Evolutionary conservation across 2,113 vertebrate species (phyloP).

Genomic region (Mobula hypostoma): DNA sequence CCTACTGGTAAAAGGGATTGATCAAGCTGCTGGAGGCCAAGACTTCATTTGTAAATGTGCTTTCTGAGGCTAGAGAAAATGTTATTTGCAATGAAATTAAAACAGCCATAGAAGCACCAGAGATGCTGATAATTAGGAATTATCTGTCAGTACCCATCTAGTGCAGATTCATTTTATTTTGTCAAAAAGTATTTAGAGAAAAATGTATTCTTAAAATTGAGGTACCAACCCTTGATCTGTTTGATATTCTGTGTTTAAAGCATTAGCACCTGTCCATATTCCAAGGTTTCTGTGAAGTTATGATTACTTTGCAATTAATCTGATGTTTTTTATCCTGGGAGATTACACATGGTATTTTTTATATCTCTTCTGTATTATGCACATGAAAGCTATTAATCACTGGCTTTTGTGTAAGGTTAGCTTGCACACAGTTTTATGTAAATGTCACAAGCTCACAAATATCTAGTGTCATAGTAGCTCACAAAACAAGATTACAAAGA

Average conservation of each 20-base stretch:
- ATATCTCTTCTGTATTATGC: not conserved
- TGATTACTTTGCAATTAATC: not conserved
- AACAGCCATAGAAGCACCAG: conserved; percentile 48
- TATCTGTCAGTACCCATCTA: conserved; percentile 53
- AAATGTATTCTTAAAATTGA: conserved; percentile 16
- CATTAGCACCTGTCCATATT: not conserved
- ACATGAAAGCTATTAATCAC: conserved; percentile 22
- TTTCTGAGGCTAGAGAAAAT: conserved; percentile 47
- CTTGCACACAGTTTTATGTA: not conserved
- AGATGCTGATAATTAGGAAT: conserved; percentile 49
- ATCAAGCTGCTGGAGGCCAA: conserved; percentile 39
- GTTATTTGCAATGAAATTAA: conserved; percentile 47
- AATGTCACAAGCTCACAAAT: not conserved
- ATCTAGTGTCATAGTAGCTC: not conserved
- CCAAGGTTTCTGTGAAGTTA: not conserved
- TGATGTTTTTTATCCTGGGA: not conserved
- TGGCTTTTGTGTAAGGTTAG: conserved; percentile 22
- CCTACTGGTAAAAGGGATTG: conserved; percentile 39
- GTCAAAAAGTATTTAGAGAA: conserved; percentile 19
- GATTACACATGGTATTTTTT: conserved; percentile 2
- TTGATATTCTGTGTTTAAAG: not conserved
- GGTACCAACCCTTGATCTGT: not conserved
- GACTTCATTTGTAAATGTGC: conserved; percentile 40
- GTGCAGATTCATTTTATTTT: conserved; percentile 37
- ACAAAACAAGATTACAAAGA: not conserved